Evolutionary conservation across 2,888 invertebrate species (phyloP), one percentile per base, ranked within the genome.

Genomic region (Drosophila villosipedis): DNA sequence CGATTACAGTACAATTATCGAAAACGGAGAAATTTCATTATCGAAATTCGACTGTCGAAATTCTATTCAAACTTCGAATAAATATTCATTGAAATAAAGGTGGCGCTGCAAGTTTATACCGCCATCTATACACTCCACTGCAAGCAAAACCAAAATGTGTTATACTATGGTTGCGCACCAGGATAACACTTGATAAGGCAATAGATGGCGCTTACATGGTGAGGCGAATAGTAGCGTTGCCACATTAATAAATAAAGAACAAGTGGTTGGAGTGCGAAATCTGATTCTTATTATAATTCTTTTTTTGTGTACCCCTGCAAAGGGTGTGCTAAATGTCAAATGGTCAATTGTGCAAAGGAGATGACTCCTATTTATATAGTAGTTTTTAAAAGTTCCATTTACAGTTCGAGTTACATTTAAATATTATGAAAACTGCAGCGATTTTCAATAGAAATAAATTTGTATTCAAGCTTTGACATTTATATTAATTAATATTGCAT

Each of bases 121-220:
- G 68, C 60, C 71, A 30, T 59, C 14, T 41, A 28, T 16, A 16
- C 3, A 9, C 12, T 5, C 19, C 12, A 1, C 1, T 43, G 22
- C 30, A 50, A 30, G 19, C 49, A 3, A 6, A 9, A 12, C 12
- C 10, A 50, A 62, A 31, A 25, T 62, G 37, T 70, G 41, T 57
- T 70, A 57, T 50, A 69, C 33, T 30, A 0, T 12, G 68, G 68
- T 68, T 68, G 50, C 9, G 12, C 59, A 71, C 41, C 35, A 71
- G 60, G 68, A 71, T 68, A 41, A 33, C 5, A 39, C 5, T 0
- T 1, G 2, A 19, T 7, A 2, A 9, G 22, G 14, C 70, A 16
- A 33, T 22, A 68, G 68, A 35, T 50, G 71, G 60, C 68, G 68
- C 49, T 12, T 22, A 0, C 7, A 22, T 19, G 19, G n/a, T 22